Evolutionary conservation across 2,797 vertebrate species (phyloP), one percentile per base, ranked within the genome.

Genomic region (Cyclura pinguis): DNA sequence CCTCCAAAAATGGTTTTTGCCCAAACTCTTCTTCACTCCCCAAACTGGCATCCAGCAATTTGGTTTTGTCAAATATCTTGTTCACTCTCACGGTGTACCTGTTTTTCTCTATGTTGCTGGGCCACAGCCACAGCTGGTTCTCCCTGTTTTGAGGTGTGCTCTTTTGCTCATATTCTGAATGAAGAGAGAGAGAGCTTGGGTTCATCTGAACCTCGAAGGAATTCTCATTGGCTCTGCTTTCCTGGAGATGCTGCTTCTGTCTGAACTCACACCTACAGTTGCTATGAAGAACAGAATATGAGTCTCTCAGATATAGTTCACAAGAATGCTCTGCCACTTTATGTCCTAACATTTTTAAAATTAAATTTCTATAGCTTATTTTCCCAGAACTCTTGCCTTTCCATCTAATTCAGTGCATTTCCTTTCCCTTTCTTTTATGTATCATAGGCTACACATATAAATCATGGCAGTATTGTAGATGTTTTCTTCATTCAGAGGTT

Each of bases 221-320:
- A 35, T 85, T 59, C 2, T 20, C 52, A 4, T 1, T 77, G 80
- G 6, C 90, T 0, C 0, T 35, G 72, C 5, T 85, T 38, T 87
- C 86, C 85, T 77, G 92, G 87, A 92, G 90, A 42, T n/a, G 84
- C 22, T 16, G 50, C 16, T 62, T 72, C 27, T 32, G 77, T 67
- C 95, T 92, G 91, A 89, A 52, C 83, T 93, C 16, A 0, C 90
- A 94, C 12, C 0, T 93, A 78, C 96, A 96, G 86, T 64, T 93
- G 81, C 95, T 96, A 90, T 29, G 88, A 77, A 0, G 6, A 78
- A 83, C 64, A 91, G 47, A 9, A 90, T 2, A 7, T 0, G 4
- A 82, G 1, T 24, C 55, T 27, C 76, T 55, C 38, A 87, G 57
- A 64, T 29, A 29, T 18, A 18, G 24, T 62, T 24, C 27, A 42